A percentile compares a stretch with the other conserved stretches of the same genome.
These are phyloP conservation scores for Pedicia rivosa DNA, from an alignment of 2,888 invertebrate genomes.

Conservation along the genomic window DNA sequence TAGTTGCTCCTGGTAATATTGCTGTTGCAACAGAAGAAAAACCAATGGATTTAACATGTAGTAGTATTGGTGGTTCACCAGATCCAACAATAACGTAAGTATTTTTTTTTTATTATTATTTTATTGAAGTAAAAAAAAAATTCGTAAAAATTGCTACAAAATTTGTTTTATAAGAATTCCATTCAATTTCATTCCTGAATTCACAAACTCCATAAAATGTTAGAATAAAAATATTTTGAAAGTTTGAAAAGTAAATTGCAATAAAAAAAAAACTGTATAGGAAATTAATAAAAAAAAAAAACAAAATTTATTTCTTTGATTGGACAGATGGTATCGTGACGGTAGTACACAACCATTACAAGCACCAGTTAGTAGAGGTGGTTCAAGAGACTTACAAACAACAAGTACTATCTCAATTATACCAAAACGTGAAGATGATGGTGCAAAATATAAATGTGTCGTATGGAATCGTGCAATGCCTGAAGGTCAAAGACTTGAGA, in stretches of 20 bases:
- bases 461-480: conserved; percentile 83
- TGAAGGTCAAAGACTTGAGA: conserved; percentile 61
- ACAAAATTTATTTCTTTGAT: conserved; percentile 7
- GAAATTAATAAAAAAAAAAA: not conserved
- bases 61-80: conserved; percentile 77
- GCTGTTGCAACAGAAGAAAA: conserved; percentile 72
- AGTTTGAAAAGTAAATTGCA: not conserved
- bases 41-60: conserved; percentile 58
- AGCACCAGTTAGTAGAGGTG: conserved; percentile 49
- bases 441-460: conserved; percentile 66
- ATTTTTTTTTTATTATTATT: conserved; percentile 6
- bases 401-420: conserved; percentile 57
- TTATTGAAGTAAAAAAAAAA: too few relatives aligned
- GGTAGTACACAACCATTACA: conserved; percentile 58
- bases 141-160: not conserved
- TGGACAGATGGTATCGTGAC: conserved; percentile 59
- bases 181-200: not conserved
- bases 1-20: conserved; percentile 56
- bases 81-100: conserved; percentile 65
- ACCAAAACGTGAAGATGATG: conserved; percentile 72
- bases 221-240: not conserved
- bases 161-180: conserved; percentile 1
- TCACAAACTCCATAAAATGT: not conserved
- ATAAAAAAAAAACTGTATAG: not conserved
- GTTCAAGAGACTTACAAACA: conserved; percentile 56